A percentile compares a stretch with the other conserved stretches of the same genome.
These are phyloP conservation scores for Crotophaga sulcirostris DNA, from an alignment of 2,113 vertebrate species.

Conservation along the genomic window DNA sequence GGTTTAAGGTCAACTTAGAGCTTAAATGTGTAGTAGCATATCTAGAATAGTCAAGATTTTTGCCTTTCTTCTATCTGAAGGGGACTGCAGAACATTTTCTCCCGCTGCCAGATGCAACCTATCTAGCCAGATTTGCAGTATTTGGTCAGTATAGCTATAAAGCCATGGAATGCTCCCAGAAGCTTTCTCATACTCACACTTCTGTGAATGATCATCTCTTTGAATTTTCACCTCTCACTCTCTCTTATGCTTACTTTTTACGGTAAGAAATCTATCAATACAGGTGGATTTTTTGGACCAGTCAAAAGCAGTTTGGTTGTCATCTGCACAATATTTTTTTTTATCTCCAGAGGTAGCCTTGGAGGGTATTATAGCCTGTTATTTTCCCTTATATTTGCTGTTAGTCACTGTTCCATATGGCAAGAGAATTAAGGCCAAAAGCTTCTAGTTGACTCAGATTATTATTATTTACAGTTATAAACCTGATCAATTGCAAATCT, in stretches of 20 bases:
- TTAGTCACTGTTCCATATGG: not conserved
- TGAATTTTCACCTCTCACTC: not conserved
- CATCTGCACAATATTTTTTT: not conserved
- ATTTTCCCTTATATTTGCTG: not conserved
- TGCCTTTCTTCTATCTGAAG: not conserved
- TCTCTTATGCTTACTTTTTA: not conserved
- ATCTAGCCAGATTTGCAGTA: not conserved
- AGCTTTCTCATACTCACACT: not conserved
- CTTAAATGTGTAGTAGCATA: not conserved
- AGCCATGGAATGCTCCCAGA: not conserved
- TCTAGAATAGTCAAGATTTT: not conserved
- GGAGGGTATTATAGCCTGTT: not conserved
- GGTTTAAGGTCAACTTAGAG: not conserved
- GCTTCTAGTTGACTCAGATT: not conserved
- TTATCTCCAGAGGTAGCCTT: not conserved
- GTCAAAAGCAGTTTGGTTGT: not conserved
- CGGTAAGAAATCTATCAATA: not conserved
- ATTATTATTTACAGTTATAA: not conserved
- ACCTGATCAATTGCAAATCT: not conserved
- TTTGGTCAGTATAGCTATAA: not conserved
- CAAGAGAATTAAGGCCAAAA: not conserved
- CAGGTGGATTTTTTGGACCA: not conserved
- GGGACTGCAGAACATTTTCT: not conserved
- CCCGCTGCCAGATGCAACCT: not conserved
- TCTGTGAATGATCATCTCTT: not conserved